A percentile compares a stretch with the other conserved stretches of the same genome.
Conservation (phyloP, 1,140 invertebrate genomes). For the Mylabris phalerata region DNA sequence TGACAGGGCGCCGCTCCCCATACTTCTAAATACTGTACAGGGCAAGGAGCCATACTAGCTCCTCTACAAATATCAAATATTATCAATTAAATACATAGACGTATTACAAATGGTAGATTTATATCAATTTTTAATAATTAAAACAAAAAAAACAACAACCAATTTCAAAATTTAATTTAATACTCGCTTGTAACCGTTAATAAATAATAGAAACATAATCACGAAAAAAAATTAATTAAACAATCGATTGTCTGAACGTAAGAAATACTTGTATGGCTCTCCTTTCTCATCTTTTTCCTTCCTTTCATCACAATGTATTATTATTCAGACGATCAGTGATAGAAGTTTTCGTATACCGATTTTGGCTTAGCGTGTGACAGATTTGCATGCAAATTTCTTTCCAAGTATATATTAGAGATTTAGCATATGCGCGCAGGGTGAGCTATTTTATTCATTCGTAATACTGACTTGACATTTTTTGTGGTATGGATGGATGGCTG, state of each 20-base stretch:
- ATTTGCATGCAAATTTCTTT: conserved; percentile 41
- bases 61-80: too few relatives aligned
- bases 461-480: conserved; percentile 12
- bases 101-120: too few relatives aligned
- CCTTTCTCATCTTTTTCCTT: not conserved
- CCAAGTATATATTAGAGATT: conserved; percentile 37
- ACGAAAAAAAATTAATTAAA: too few relatives aligned
- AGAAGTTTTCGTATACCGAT: conserved; percentile 37
- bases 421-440: conserved; percentile 27
- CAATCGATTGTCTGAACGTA: too few relatives aligned
- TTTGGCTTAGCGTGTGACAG: conserved; percentile 37
- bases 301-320: conserved; percentile 26
- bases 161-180: too few relatives aligned
- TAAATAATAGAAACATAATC: too few relatives aligned
- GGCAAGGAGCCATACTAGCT: too few relatives aligned
- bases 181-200: too few relatives aligned
- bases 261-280: conserved; percentile 19
- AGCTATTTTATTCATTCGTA: conserved; percentile 16
- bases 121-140: too few relatives aligned
- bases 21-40: not conserved
- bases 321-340: conserved; percentile 38
- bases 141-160: too few relatives aligned
- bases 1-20: conserved; percentile 24
- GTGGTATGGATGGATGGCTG: not conserved
- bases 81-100: too few relatives aligned